These are phyloP conservation scores for Echinops telfairi DNA, from an alignment of 2,113 vertebrate species.

Conservation along the genomic window DNA sequence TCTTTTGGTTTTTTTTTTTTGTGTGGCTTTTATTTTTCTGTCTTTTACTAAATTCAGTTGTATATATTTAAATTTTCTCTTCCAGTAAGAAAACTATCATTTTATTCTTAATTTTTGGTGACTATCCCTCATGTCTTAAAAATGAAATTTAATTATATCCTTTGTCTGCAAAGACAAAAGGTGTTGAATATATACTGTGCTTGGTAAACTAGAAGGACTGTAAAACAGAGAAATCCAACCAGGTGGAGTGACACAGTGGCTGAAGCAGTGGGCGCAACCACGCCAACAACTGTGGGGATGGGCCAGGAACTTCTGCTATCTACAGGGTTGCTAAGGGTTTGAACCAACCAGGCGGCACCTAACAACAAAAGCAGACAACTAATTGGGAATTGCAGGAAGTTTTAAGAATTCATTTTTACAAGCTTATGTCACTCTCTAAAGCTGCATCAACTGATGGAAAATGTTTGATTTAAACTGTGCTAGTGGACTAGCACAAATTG, in stretches of 20 bases:
- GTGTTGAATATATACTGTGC: background rate
- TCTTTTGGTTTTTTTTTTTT: background rate
- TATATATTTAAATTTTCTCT: background rate
- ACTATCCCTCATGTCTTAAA: background rate
- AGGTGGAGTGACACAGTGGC: too few species aligned
- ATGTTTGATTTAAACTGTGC: background rate
- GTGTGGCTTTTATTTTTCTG: background rate
- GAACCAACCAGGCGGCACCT: too few species aligned
- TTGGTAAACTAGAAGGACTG: too few species aligned
- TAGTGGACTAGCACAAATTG: background rate
- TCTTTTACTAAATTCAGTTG: background rate
- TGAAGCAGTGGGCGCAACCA: too few species aligned
- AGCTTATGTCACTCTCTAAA: background rate
- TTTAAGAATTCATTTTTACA: conserved; percentile 48
- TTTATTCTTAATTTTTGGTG: conserved; percentile 12
- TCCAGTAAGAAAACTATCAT: background rate
- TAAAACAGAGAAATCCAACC: too few species aligned
- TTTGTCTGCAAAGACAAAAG: background rate
- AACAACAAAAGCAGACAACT: too few species aligned
- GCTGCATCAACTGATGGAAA: background rate
- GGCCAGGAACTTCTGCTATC: too few species aligned
- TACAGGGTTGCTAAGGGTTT: too few species aligned
- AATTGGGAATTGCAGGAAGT: background rate
- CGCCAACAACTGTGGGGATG: too few species aligned
- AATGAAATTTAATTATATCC: background rate